Evolutionary conservation across 2,113 vertebrate genomes (phyloP), one percentile per base, ranked within the genome.

Genomic region (Calcarius ornatus): DNA sequence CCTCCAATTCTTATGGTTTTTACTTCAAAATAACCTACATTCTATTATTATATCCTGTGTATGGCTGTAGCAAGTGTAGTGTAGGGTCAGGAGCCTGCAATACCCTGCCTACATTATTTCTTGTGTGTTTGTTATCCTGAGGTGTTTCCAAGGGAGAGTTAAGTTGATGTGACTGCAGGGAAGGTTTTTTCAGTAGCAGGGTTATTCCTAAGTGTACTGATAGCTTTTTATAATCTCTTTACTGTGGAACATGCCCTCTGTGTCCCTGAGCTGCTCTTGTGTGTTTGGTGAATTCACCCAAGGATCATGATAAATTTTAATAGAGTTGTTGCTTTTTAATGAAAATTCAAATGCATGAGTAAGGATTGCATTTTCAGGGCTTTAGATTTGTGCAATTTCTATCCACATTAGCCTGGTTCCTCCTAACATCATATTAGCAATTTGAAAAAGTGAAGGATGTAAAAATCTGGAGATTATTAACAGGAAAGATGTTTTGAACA

Each of bases 371-470:
- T 50, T 73, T 89, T 90, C 65, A 65, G 17, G 35, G 72, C 12
- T 66, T 88, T 60, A 90, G 79, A 91, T 88, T 56, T 92, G 68
- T 95, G 85, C 90, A 87, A 83, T 59, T 97, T 89, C 61, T 82
- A 33, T 85, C 84, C 28, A 43, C 51, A 50, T 96, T 94, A 88
- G 73, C 35, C 16, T 95, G 50, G 48, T 83, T 95, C 59, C 38
- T 82, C 35, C 40, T 31, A 72, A 47, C 24, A 51, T 1, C 45
- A 28, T 60, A 33, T 51, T 69, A 76, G 57, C 94, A 17, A 75
- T 33, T 40, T 61, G 42, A 88, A 92, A 76, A 64, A 51, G 10
- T 6, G 10, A 89, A 60, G 71, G 20, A 59, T 54, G n/a, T 75
- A 91, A 79, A 77, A 90, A 45, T 65, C 68, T 83, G 28, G 4